These are phyloP conservation scores for Pontoporia blainvillei DNA, from an alignment of 2,113 vertebrate species.

Conservation along the genomic window DNA sequence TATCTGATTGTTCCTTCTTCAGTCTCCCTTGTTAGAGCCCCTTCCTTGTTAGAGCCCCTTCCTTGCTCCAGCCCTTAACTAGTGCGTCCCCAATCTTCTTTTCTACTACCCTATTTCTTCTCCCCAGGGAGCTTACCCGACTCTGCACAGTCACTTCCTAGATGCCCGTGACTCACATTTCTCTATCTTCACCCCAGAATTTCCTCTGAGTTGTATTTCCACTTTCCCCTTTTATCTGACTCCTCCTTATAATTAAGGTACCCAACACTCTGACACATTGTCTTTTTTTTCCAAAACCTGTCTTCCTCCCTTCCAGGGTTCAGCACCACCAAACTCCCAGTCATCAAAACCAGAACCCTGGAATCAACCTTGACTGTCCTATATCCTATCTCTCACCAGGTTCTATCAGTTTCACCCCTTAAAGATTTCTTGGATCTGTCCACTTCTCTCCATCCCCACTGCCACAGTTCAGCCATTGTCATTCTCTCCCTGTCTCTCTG, in stretches of 20 bases:
- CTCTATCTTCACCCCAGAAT: not conserved
- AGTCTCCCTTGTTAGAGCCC: not conserved
- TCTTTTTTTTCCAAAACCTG: not conserved
- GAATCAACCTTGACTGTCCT: too few relatives aligned
- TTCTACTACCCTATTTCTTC: not conserved
- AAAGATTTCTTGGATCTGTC: not conserved
- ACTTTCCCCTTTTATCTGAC: not conserved
- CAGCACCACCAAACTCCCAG: not conserved
- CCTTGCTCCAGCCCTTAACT: not conserved
- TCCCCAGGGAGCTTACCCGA: not conserved
- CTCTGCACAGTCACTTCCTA: not conserved
- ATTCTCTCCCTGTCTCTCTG: not conserved
- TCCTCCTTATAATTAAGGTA: not conserved
- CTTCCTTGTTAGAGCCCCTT: not conserved
- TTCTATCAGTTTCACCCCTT: not conserved
- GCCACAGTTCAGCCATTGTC: not conserved
- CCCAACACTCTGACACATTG: too few relatives aligned
- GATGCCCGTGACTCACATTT: not conserved
- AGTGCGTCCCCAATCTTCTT: not conserved
- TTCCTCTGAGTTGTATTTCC: not conserved
- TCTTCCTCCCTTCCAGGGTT: not conserved
- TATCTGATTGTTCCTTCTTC: not conserved
- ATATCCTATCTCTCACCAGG: rapidly evolving
- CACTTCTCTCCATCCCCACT: not conserved
- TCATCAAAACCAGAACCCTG: not conserved